A percentile compares a stretch with the other conserved stretches of the same genome.
phyloP scores from a whole-genome alignment of 2,797 vertebrate species.

The Orientallactaga sibirica region DNA sequence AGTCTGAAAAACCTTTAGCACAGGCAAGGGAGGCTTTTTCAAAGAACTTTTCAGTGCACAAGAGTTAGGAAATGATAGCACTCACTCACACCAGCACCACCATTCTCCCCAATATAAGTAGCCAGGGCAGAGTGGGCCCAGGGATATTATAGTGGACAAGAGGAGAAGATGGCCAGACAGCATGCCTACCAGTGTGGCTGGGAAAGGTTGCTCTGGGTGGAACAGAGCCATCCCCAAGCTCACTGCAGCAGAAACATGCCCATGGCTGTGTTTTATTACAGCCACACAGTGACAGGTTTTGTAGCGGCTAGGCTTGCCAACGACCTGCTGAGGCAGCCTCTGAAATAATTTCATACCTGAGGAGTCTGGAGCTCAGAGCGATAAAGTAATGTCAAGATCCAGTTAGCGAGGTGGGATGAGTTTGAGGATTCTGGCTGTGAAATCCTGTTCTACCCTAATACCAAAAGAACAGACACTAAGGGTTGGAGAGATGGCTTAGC shows the following conservation, averaged over 20 bases:
- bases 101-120: not conserved
- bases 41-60: too few species aligned
- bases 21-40: not conserved
- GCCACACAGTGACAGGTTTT: accelerated
- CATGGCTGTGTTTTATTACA: not conserved
- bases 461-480: not conserved
- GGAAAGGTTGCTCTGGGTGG: not conserved
- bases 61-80: not conserved
- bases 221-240: accelerated
- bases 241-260: accelerated
- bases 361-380: not conserved
- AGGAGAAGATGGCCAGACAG: accelerated
- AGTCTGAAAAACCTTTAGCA: not conserved
- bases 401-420: not conserved
- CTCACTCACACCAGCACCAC: too few species aligned
- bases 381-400: not conserved
- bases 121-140: not conserved
- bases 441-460: not conserved
- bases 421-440: not conserved
- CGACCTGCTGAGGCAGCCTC: not conserved
- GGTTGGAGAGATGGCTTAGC: too few species aligned
- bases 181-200: accelerated
- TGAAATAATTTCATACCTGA: not conserved
- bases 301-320: not conserved
- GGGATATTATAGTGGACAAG: not conserved